phyloP scores from a whole-genome alignment of 1,140 invertebrate genomes.

The Harpegnathos saltator region DNA sequence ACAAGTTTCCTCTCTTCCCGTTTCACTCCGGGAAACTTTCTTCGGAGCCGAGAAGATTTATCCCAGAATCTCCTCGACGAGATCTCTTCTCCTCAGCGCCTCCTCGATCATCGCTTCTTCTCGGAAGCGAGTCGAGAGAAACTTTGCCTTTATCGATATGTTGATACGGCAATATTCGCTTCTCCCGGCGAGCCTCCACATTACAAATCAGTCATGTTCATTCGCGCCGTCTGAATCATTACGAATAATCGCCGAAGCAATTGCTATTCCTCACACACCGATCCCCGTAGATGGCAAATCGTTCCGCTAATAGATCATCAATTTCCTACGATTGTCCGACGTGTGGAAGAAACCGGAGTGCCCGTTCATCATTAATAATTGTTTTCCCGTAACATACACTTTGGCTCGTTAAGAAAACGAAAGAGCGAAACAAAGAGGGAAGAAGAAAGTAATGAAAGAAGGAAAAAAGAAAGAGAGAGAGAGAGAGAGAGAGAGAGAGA shows the following conservation, averaged over 20 bases:
- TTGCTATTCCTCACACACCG: background rate
- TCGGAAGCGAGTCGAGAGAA: slow-evolving; percentile 30
- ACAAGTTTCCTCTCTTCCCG: background rate
- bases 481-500: too few species aligned
- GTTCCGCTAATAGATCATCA: background rate
- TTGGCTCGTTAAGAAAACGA: background rate
- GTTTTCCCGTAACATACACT: background rate
- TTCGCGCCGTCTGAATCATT: slow-evolving; percentile 5
- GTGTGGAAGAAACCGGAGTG: slow-evolving; percentile 9
- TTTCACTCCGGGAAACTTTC: background rate
- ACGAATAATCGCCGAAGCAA: slow-evolving; percentile 7
- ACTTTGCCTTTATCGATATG: background rate
- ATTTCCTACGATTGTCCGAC: slow-evolving; percentile 3
- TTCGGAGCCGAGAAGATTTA: background rate
- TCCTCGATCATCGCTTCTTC: slow-evolving; percentile 6
- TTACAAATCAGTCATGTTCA: background rate
- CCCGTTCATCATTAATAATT: background rate
- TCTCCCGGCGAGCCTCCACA: background rate
- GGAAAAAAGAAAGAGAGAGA: too few species aligned
- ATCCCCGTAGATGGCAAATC: slow-evolving; percentile 10
- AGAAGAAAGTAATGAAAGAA: too few species aligned
- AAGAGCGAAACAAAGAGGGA: too few species aligned
- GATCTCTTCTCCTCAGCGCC: background rate
- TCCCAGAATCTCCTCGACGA: background rate
- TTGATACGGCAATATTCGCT: background rate